phyloP scores from a whole-genome alignment of 1,140 invertebrate species.

The Drosophila yakuba region DNA sequence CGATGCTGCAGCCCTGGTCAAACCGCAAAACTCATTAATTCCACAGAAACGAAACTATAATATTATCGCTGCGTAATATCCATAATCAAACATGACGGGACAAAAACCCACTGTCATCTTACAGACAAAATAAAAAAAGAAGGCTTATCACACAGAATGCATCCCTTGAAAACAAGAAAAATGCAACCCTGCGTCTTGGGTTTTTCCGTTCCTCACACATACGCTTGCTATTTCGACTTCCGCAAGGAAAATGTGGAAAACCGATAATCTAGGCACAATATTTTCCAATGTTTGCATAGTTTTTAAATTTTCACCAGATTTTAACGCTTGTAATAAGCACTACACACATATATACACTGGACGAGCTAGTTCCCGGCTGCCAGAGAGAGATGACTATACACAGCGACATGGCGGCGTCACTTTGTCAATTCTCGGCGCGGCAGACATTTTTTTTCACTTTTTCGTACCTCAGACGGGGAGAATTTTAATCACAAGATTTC shows the following conservation, averaged over 20 bases:
- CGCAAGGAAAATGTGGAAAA: not conserved
- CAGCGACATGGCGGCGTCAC: conserved; percentile 49
- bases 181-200: conserved; percentile 52
- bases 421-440: conserved; percentile 53
- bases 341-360: conserved; percentile 21
- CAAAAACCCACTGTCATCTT: conserved; percentile 33
- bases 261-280: conserved; percentile 18
- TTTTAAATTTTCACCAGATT: conserved; percentile 37
- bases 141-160: conserved; percentile 37
- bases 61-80: conserved; percentile 28
- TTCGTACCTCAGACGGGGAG: conserved; percentile 80
- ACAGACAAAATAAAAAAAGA: conserved; percentile 3
- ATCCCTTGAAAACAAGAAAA: conserved; percentile 10
- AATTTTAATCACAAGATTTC: conserved; percentile 84
- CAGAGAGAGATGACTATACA: conserved; percentile 54
- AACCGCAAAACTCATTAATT: not conserved
- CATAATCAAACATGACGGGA: conserved; percentile 8
- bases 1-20: conserved; percentile 27
- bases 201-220: conserved; percentile 33
- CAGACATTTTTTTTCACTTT: conserved; percentile 61
- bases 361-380: conserved; percentile 12
- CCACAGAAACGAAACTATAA: not conserved
- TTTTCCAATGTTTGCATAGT: conserved; percentile 29
- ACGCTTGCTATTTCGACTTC: not conserved
- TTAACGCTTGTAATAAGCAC: conserved; percentile 31